Evolutionary conservation across 2,113 vertebrate genomes (phyloP).

Genomic region (Catharus minimus): DNA sequence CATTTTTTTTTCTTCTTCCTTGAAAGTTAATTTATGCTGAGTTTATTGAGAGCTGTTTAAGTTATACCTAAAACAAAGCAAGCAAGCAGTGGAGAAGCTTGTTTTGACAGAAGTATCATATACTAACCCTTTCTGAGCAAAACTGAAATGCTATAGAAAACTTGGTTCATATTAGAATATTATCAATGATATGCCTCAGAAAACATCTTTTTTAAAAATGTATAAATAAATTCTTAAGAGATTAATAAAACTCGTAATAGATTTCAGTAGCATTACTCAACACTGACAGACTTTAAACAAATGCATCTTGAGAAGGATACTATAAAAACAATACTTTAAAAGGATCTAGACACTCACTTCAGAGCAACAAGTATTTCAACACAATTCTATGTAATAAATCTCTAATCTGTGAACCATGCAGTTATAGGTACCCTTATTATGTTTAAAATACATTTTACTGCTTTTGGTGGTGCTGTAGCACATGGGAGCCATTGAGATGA

Average conservation of each 20-base stretch:
- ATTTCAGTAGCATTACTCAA: neutral
- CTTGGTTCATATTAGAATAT: neutral
- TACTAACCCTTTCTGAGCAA: neutral
- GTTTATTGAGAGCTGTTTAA: neutral
- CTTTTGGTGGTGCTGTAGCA: neutral
- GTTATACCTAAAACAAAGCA: neutral
- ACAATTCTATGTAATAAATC: neutral
- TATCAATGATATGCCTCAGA: neutral
- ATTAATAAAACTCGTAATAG: neutral
- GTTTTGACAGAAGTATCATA: neutral
- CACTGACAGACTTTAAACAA: neutral
- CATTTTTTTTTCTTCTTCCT: neutral
- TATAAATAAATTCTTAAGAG: neutral
- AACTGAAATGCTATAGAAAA: neutral
- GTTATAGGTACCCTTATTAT: neutral
- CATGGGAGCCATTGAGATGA: neutral
- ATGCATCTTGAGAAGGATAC: neutral
- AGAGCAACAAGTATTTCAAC: neutral
- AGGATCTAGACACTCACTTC: neutral
- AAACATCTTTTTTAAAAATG: neutral
- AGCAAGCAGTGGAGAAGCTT: neutral
- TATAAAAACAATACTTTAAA: neutral
- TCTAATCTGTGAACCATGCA: neutral
- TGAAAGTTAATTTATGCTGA: neutral
- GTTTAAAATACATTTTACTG: neutral